phyloP scores from a whole-genome alignment of 2,113 vertebrate genomes.

The Puma concolor region DNA sequence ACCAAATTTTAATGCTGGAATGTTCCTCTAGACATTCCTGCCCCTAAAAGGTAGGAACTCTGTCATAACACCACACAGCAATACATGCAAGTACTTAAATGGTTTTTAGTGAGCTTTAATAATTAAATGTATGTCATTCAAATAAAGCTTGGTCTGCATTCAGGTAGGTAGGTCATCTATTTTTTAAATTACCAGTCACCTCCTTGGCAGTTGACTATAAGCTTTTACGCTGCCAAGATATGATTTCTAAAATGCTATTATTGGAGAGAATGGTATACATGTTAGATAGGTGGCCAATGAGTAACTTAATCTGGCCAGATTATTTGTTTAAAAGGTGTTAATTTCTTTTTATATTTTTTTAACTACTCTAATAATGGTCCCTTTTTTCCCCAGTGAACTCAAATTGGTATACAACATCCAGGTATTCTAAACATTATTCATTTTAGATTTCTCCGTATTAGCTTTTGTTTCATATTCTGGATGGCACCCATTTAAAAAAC shows the following conservation, averaged over 20 bases:
- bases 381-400: background rate
- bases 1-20: constrained; percentile 49
- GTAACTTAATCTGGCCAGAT: constrained; percentile 9
- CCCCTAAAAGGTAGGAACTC: constrained; percentile 51
- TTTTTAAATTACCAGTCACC: constrained; percentile 45
- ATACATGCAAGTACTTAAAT: constrained; percentile 19
- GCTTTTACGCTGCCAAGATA: constrained; percentile 9
- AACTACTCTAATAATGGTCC: background rate
- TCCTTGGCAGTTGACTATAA: constrained; percentile 10
- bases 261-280: constrained; percentile 37
- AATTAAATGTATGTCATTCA: constrained; percentile 35
- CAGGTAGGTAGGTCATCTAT: background rate
- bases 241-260: constrained; percentile 50
- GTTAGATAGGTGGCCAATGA: background rate
- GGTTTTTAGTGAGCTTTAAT: constrained; percentile 56
- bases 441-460: constrained; percentile 47
- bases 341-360: constrained; percentile 29
- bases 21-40: constrained; percentile 64
- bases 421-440: background rate
- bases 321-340: constrained; percentile 30
- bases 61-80: constrained; percentile 5
- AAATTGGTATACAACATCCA: background rate
- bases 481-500: constrained; percentile 18
- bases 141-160: constrained; percentile 41
- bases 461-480: constrained; percentile 61